phyloP scores from a whole-genome alignment of 2,888 invertebrate genomes.

The Orthonevra nobilis region DNA sequence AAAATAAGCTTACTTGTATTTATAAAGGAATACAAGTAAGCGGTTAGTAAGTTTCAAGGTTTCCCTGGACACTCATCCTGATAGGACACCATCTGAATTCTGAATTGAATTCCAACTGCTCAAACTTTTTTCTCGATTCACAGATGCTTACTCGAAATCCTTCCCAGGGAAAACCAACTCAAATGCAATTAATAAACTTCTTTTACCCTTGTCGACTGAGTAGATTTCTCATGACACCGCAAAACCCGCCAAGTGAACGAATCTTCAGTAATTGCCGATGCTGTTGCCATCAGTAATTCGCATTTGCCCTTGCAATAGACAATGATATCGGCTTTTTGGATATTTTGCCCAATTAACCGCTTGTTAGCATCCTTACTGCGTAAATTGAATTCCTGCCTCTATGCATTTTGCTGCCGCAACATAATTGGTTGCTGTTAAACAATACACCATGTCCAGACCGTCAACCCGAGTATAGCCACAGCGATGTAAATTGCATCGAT shows the following conservation, averaged over 20 bases:
- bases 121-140: not conserved
- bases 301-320: not conserved
- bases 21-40: too few species aligned
- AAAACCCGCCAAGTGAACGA: not conserved
- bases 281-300: constrained; percentile 13
- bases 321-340: constrained; percentile 3
- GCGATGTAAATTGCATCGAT: not conserved
- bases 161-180: not conserved
- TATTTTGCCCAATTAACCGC: constrained; percentile 32
- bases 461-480: not conserved
- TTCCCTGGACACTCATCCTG: too few species aligned
- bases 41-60: too few species aligned
- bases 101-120: not conserved
- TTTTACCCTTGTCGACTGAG: not conserved
- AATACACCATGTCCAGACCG: not conserved
- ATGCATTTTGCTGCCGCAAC: constrained; percentile 6
- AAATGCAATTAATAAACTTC: constrained; percentile 36
- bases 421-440: constrained; percentile 2
- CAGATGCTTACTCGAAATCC: constrained; percentile 4
- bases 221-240: not conserved
- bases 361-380: too few species aligned
- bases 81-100: not conserved
- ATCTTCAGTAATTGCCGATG: constrained; percentile 24
- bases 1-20: too few species aligned
- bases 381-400: too few species aligned